Evolutionary conservation across 64 coral and sea anemone genomes (phyloP).

Genomic region (Montipora sp.): DNA sequence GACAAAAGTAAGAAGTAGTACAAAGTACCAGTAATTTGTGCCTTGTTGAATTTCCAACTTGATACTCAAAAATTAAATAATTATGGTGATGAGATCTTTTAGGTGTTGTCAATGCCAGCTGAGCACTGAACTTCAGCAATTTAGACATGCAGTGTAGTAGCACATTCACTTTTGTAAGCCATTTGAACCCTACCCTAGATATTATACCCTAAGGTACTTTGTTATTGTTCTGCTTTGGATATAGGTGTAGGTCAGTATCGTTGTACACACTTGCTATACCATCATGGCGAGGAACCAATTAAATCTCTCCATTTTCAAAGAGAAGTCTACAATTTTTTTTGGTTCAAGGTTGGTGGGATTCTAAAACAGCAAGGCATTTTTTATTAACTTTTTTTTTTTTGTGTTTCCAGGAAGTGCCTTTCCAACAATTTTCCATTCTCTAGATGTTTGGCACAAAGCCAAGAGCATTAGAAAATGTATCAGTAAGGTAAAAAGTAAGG

Average conservation of each 20-base stretch:
- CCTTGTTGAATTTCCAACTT: no score
- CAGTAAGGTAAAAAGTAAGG: slow-evolving; percentile 15
- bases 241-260: no score
- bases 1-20: no score
- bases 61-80: no score
- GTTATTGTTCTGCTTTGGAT: neutral
- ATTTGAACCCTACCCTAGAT: no score
- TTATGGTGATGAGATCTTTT: no score
- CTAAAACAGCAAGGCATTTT: neutral
- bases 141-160: no score
- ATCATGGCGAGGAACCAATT: neutral
- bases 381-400: neutral
- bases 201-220: neutral
- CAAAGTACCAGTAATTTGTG: no score
- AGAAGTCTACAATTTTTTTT: neutral
- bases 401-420: slow-evolving; percentile 1
- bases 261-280: no score
- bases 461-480: neutral
- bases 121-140: no score
- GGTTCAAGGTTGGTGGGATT: neutral
- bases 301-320: neutral
- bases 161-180: no score
- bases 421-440: slow-evolving; percentile 43
- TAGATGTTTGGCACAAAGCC: slow-evolving; percentile 70
- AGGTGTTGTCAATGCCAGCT: no score